Percentiles rank a stretch among this genome's conserved stretches.
Evolutionary conservation across 1,140 invertebrate genomes (phyloP).

Genomic region (Nylanderia fulva): DNA sequence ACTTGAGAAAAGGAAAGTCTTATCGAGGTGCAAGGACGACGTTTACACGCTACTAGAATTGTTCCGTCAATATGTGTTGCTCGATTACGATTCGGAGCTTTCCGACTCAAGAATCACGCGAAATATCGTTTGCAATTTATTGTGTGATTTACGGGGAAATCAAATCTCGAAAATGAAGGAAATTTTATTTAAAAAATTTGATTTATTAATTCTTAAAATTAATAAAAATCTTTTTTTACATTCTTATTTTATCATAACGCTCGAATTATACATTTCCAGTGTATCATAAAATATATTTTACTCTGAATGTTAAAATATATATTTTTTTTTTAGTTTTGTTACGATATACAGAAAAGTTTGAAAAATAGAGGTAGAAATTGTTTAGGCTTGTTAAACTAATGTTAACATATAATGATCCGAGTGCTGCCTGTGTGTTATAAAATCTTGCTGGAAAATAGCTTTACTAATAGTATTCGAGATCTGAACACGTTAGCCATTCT

Average conservation of each 20-base stretch:
- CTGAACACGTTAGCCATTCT: conserved; percentile 3
- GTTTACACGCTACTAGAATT: conserved; percentile 65
- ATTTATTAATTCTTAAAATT: too few species aligned
- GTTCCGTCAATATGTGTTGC: conserved; percentile 68
- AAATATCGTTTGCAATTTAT: conserved; percentile 24
- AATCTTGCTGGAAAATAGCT: conserved; percentile 25
- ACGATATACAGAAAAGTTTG: neutral
- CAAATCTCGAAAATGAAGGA: too few species aligned
- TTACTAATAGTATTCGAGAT: neutral
- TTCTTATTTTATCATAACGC: neutral
- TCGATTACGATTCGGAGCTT: conserved; percentile 25
- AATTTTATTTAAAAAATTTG: neutral
- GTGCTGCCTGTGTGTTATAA: neutral
- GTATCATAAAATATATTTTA: neutral
- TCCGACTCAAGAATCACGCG: neutral
- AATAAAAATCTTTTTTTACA: neutral
- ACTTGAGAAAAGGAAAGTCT: conserved; percentile 61
- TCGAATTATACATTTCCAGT: neutral
- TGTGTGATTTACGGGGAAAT: neutral
- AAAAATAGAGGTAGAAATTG: neutral
- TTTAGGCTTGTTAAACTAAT: neutral
- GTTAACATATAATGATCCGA: neutral
- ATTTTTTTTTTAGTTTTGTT: neutral
- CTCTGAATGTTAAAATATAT: neutral
- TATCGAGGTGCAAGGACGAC: conserved; percentile 60